Conservation (phyloP, 2,888 invertebrate genomes). For the Ichneumon xanthorius region DNA sequence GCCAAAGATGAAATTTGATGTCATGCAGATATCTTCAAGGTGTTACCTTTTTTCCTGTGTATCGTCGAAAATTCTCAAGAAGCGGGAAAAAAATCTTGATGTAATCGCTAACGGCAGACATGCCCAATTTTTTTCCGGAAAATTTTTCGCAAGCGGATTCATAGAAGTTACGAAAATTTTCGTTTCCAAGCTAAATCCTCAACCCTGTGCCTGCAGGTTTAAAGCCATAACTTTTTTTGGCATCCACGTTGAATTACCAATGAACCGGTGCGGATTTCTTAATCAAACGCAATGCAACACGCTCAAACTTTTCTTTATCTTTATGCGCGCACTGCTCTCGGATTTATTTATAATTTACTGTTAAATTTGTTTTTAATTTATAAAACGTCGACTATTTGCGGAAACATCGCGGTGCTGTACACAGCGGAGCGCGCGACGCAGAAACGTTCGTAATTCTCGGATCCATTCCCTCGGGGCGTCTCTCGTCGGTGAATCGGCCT, state of each 20-base stretch:
- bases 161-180: not conserved
- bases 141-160: not conserved
- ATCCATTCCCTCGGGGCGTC: conserved; percentile 62
- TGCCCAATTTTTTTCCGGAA: not conserved
- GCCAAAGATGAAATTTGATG: too few species aligned
- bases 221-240: not conserved
- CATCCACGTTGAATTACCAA: not conserved
- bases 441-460: conserved; percentile 58
- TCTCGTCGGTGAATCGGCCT: conserved; percentile 57
- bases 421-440: conserved; percentile 27
- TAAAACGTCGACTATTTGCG: conserved; percentile 17
- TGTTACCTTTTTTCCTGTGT: too few species aligned
- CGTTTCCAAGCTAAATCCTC: not conserved
- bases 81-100: too few species aligned
- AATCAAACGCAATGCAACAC: not conserved
- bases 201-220: not conserved
- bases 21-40: too few species aligned
- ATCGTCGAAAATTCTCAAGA: too few species aligned
- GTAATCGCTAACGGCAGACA: too few species aligned
- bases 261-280: not conserved
- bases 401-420: not conserved
- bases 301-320: conserved; percentile 8
- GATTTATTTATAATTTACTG: conserved; percentile 12
- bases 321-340: not conserved
- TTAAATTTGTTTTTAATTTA: conserved; percentile 30